Conservation (phyloP, 1,140 invertebrate genomes). For the Plutomurus gul region DNA sequence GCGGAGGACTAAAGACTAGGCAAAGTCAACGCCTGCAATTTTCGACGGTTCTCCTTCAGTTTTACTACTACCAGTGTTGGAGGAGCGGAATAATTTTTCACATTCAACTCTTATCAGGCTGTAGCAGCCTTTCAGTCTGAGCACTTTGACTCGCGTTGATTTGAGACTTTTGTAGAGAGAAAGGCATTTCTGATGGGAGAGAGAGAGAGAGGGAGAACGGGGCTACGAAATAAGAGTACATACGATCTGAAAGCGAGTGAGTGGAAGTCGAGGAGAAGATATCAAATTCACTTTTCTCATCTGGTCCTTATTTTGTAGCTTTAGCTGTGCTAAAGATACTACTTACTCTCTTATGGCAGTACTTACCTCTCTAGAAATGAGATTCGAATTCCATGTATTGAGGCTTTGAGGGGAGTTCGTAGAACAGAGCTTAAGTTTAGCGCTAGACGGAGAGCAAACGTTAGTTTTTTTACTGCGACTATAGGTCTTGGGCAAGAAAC, state of each 20-base stretch:
- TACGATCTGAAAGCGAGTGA: too few relatives aligned
- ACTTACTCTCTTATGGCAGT: too few relatives aligned
- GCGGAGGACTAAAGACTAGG: not conserved
- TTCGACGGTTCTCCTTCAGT: not conserved
- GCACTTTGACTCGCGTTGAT: conserved; percentile 11
- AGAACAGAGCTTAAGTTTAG: not conserved
- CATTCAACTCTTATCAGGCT: not conserved
- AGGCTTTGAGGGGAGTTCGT: not conserved
- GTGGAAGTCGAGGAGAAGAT: too few relatives aligned
- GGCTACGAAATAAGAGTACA: too few relatives aligned
- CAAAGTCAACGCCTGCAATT: not conserved
- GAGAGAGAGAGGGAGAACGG: too few relatives aligned
- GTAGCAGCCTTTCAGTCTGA: conserved; percentile 1
- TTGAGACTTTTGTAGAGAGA: conserved; percentile 21
- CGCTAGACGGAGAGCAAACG: not conserved
- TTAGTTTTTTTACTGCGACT: not conserved
- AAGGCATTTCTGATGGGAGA: too few relatives aligned
- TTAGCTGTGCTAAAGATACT: too few relatives aligned
- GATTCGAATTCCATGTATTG: conserved; percentile 18
- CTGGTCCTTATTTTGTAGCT: too few relatives aligned
- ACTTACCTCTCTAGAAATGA: not conserved
- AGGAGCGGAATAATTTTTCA: conserved; percentile 19
- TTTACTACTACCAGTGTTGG: not conserved
- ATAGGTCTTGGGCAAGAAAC: not conserved
- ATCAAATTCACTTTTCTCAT: too few relatives aligned